Conservation (phyloP, 2,888 invertebrate genomes). For the Ecdyonurus torrentis region DNA sequence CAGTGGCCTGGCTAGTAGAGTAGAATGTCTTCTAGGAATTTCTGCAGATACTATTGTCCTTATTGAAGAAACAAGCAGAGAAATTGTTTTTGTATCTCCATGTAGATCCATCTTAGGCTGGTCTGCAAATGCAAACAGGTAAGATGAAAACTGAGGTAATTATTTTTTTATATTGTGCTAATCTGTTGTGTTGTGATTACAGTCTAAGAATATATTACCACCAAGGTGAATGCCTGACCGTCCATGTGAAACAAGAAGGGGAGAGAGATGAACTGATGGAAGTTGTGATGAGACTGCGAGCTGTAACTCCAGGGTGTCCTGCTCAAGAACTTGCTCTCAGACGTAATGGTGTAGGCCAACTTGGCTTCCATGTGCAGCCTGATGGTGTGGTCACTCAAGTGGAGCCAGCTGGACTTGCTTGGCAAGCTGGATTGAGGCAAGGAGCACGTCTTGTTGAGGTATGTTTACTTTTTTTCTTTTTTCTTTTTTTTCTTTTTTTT, state of each 20-base stretch:
- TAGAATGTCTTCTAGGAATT: conserved; percentile 71
- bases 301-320: conserved; percentile 60
- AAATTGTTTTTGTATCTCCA: conserved; percentile 73
- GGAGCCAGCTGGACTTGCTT: conserved; percentile 53
- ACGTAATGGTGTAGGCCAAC: conserved; percentile 64
- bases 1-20: conserved; percentile 42
- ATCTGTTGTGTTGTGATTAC: conserved; percentile 13
- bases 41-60: conserved; percentile 76
- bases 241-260: conserved; percentile 52
- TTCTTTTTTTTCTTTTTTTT: no score
- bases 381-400: conserved; percentile 90
- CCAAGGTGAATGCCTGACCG: conserved; percentile 79
- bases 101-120: conserved; percentile 64
- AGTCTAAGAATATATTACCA: conserved; percentile 76
- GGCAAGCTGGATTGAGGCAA: conserved; percentile 72
- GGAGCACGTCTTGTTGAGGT: conserved; percentile 77
- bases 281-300: conserved; percentile 60
- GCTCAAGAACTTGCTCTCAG: conserved; percentile 65
- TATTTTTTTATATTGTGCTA: background rate
- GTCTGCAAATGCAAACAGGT: conserved; percentile 42
- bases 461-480: conserved; percentile 8
- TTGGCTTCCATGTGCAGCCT: conserved; percentile 81
- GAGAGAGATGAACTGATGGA: conserved; percentile 54
- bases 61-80: conserved; percentile 64
- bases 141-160: conserved; percentile 8